phyloP scores from a whole-genome alignment of 2,888 invertebrate genomes.

The Dermolepida albohirtum region DNA sequence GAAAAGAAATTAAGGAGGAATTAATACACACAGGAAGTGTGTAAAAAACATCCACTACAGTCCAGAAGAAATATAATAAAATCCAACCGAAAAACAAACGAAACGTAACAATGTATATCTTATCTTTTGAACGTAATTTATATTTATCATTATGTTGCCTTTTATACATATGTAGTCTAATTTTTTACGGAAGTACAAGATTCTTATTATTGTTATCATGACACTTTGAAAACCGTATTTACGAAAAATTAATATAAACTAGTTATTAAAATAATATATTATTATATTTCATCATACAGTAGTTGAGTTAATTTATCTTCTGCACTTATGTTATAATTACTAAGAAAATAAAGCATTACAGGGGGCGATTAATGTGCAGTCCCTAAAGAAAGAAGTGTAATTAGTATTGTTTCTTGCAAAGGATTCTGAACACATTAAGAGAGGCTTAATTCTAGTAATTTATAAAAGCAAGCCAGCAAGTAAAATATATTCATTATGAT shows the following conservation, averaged over 20 bases:
- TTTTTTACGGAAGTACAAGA: too few species aligned
- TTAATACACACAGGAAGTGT: too few species aligned
- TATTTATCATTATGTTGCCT: too few species aligned
- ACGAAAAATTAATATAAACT: conserved; percentile 1
- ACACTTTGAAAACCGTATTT: too few species aligned
- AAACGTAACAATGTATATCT: too few species aligned
- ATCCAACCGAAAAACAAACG: too few species aligned
- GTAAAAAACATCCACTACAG: too few species aligned
- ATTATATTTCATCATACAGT: conserved; percentile 5
- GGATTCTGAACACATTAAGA: not conserved
- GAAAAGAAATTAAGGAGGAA: too few species aligned
- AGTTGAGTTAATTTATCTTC: conserved; percentile 16
- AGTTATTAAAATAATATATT: conserved; percentile 9
- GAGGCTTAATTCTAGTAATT: conserved; percentile 12
- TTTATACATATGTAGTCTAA: too few species aligned
- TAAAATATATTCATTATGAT: conserved; percentile 26
- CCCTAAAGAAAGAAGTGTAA: conserved; percentile 13
- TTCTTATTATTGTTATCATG: too few species aligned
- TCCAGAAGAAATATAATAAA: too few species aligned
- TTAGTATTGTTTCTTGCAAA: conserved; percentile 3
- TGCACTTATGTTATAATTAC: conserved; percentile 4
- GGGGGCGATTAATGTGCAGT: conserved; percentile 7
- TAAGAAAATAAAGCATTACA: conserved; percentile 10
- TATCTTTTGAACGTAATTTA: too few species aligned
- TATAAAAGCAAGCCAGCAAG: conserved; percentile 9